Base-by-base conservation (phyloP, 2,113 vertebrate genomes). In the Hippocampus comes region DNA sequence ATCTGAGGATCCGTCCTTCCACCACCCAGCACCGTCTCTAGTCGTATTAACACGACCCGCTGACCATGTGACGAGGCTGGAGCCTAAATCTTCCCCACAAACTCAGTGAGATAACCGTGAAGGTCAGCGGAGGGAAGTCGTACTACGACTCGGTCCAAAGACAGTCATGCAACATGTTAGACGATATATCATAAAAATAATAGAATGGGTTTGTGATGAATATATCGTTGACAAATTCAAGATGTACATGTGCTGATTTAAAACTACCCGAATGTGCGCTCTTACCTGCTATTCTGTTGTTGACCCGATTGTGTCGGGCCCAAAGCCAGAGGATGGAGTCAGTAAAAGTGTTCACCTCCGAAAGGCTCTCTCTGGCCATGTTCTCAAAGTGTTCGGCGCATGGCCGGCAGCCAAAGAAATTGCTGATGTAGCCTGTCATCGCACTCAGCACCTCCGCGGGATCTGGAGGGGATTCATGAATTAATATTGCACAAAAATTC, bases 281-380 rank as follows among this genome's bases (percentile, higher is more conserved):
- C 78, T 9, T 83, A 98, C 97, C 97, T 3, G 96, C 92, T 12
- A 98, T 87, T 78, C 96, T 94, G 76, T 90, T 93, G 3, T 98
- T 99, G 85, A 97, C 97, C 0, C 17, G 76, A 65, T 98, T 99
- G 92, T 99, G 97, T 60, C 90, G 90, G 1, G 90, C 90, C 97
- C 97, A 99, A 74, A 99, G 90, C 97, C 97, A 98, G 68, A 94
- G 84, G 1, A 93, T 46, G 0, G 96, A 92, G 0, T 63, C 49
- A 0, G 90, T 41, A 14, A 80, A 69, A 0, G 86, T 81, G 0
- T 11, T 15, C 78, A 95, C 94, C 9, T 0, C 51, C 27, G 61
- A 1, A 92, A 97, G 84, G 80, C 91, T 92, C 67, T 93, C 83
- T 0, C 72, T 61, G 0, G 95, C 96, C 96, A 98, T 98, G 83